Base-by-base conservation (phyloP, 2,113 vertebrate genomes). In the Amphilophus citrinellus region DNA sequence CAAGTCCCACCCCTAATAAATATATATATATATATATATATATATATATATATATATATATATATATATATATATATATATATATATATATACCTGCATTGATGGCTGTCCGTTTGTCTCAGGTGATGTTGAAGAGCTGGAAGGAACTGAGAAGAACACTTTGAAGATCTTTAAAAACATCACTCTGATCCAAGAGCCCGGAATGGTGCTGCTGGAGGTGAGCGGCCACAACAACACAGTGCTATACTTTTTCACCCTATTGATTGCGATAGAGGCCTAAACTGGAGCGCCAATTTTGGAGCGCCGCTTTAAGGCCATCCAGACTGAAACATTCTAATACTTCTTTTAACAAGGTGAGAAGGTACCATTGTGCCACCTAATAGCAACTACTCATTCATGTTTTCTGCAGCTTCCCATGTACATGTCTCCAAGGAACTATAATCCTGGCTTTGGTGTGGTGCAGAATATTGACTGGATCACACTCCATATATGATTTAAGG, bases 41-140 rank as follows among this genome's bases (percentile, higher is more conserved):
- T n/a, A n/a, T n/a, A n/a, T n/a, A n/a, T n/a, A n/a, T 24, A 2
- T 24, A 2, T 24, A 24, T 24, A 24, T 24, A 24, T 30, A 30
- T 30, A 30, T 30, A 30, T 30, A 30, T 30, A 30, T 30, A 30
- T 30, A 30, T 30, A 30, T 3, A 30, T 24, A 24, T 27, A 27
- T 27, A 27, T 27, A 27, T 27, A 27, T 27, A 27, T 27, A 27
- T 27, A 27, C 24, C 24, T 3, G 24, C 24, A 30, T 30, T 30
- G 4, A 30, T 30, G 20, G 10, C 10, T 11, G 15, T 27, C 62
- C 82, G 37, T 27, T 60, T 84, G 37, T 59, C 5, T 84, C 87
- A 99, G 98, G 98, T 87, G 97, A 99, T 22, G 98, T 99, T 61
- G 98, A 99, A 91, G 98, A 99, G 96, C 90, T 99, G 90, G 98